Evolutionary conservation across 2,797 vertebrate species (phyloP).

Genomic region (Amniataba percoides): DNA sequence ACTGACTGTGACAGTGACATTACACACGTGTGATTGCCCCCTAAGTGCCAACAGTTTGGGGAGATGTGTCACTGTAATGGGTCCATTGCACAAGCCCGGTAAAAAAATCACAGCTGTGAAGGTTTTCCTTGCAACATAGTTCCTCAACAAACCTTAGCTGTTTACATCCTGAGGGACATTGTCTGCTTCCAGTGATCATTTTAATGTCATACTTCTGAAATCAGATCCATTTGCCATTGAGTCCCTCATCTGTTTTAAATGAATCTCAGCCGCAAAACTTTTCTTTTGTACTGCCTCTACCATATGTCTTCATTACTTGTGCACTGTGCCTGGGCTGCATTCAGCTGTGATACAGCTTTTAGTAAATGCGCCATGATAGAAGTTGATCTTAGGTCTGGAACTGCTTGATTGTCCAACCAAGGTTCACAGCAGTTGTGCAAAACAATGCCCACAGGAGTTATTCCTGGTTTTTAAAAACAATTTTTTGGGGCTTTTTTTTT

Average conservation of each 20-base stretch:
- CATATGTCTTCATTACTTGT: constrained; percentile 15
- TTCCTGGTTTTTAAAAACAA: too few species aligned
- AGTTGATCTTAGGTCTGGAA: not conserved
- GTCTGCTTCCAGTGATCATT: not conserved
- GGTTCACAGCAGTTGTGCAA: constrained; percentile 7
- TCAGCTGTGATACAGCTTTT: not conserved
- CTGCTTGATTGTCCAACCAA: not conserved
- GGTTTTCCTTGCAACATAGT: not conserved
- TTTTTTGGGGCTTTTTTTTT: too few species aligned
- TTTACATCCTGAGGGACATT: constrained; percentile 2
- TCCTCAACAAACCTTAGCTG: not conserved
- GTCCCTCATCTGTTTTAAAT: not conserved
- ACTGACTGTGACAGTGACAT: not conserved
- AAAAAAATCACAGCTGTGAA: constrained; percentile 2
- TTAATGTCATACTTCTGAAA: not conserved
- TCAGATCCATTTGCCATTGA: not conserved
- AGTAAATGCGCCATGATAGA: constrained; percentile 8
- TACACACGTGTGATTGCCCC: constrained; percentile 8
- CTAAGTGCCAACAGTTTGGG: constrained; percentile 14
- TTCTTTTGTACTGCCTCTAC: not conserved
- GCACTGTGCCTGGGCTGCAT: constrained; percentile 3
- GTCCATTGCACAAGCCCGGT: constrained; percentile 7
- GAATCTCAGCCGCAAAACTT: not conserved
- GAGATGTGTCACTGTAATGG: constrained; percentile 15
- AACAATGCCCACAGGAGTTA: too few species aligned